Conservation (phyloP, 2,113 vertebrate species). For the Callionymus lyra region DNA sequence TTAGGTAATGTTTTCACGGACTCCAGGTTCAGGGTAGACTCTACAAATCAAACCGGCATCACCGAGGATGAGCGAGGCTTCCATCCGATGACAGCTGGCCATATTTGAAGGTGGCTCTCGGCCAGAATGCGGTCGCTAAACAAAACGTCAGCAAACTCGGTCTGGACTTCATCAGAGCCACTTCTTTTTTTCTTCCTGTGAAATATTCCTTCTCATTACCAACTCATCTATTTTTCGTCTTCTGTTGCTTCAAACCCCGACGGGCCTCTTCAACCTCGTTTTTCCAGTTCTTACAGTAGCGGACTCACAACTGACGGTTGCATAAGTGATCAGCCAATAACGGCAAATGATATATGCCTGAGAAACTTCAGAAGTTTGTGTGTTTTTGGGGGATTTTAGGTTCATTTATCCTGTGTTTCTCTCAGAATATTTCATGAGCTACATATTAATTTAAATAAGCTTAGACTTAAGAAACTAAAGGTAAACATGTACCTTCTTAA, state of each 20-base stretch:
- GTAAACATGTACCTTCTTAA: no score
- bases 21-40: constrained; percentile 28
- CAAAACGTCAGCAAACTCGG: constrained; percentile 50
- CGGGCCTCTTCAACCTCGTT: constrained; percentile 26
- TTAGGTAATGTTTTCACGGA: constrained; percentile 36
- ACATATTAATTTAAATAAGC: no score
- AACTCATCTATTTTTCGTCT: constrained; percentile 29
- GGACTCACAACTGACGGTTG: no score
- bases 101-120: constrained; percentile 43
- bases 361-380: no score
- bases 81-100: constrained; percentile 36
- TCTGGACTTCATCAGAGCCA: constrained; percentile 50
- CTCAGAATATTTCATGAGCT: no score
- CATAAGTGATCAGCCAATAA: no score
- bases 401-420: no score
- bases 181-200: constrained; percentile 30
- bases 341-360: no score
- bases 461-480: no score
- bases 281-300: constrained; percentile 28
- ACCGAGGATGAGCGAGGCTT: constrained; percentile 37
- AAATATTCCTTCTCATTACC: constrained; percentile 44
- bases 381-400: no score
- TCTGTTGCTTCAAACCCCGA: constrained; percentile 9
- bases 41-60: constrained; percentile 28
- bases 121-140: constrained; percentile 56